Evolutionary conservation across 2,113 vertebrate genomes (phyloP), one percentile per base, ranked within the genome.

Genomic region (Labeo catla): DNA sequence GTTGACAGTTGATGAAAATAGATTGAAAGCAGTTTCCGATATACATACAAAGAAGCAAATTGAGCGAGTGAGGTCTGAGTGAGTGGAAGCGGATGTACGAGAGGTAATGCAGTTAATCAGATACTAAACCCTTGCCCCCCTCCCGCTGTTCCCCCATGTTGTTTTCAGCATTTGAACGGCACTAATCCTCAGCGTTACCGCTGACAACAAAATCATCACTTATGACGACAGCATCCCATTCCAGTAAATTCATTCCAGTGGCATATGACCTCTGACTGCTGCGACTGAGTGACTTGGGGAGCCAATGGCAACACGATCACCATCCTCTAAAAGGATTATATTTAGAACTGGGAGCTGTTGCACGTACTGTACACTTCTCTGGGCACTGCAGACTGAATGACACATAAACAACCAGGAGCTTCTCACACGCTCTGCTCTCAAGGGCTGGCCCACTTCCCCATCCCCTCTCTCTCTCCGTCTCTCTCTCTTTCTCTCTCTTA

Each of bases 151-250:
- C 50, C 23, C 15, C 50, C 23, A 82, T 78, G 85, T 91, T 86
- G 83, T 90, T 90, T 85, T 88, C 74, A 89, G 83, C 21, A 16
- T 66, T 73, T 85, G 89, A 83, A 57, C 89, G 70, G 90, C 89
- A 82, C 87, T 92, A 87, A 86, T 91, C 84, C 90, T 89, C 70
- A 13, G 39, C 2, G 39, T 39, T 39, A 39, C 39, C 39, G 39
- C 39, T 66, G n/a, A 59, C 50, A 83, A 57, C 28, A 52, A 36
- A 63, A 66, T 92, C 88, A 88, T 90, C 87, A 8, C 68, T 11
- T 72, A 90, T 81, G 84, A 87, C 84, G 88, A 87, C 76, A 76
- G 86, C 88, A 88, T 84, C 34, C 84, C 54, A 80, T 65, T 8
- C 36, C 87, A 43, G 65, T 76, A 91, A 87, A 88, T 74, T 84